Evolutionary conservation across 2,888 invertebrate genomes (phyloP).

Genomic region (Rhogogaster chlorosoma): DNA sequence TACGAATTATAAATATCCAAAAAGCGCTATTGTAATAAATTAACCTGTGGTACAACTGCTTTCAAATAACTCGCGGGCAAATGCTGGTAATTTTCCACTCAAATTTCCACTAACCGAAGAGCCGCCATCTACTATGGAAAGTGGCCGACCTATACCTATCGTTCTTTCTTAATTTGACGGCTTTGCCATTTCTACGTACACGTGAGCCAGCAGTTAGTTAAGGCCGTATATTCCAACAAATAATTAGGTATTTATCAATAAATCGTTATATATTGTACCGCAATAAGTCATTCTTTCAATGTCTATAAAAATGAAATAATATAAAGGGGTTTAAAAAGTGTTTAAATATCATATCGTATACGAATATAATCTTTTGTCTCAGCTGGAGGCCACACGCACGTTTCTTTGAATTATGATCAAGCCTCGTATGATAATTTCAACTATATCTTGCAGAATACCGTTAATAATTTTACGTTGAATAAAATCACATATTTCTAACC

Average conservation of each 20-base stretch:
- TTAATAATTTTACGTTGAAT: constrained; percentile 31
- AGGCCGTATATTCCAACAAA: constrained; percentile 68
- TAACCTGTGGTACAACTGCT: neutral
- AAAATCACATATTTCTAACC: constrained; percentile 40
- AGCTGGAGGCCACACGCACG: constrained; percentile 59
- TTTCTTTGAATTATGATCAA: constrained; percentile 54
- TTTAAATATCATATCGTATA: constrained; percentile 27
- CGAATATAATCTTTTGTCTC: constrained; percentile 56
- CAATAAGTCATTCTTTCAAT: constrained; percentile 20
- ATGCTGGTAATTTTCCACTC: constrained; percentile 44
- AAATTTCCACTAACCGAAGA: neutral
- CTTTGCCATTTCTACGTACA: constrained; percentile 62
- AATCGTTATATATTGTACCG: neutral
- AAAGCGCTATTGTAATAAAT: neutral
- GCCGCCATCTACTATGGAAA: constrained; percentile 48
- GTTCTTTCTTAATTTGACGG: constrained; percentile 55
- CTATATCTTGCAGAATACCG: constrained; percentile 24
- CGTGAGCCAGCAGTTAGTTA: constrained; percentile 66
- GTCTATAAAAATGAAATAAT: neutral
- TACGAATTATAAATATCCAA: neutral
- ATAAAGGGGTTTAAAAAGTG: neutral
- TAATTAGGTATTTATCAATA: constrained; percentile 66
- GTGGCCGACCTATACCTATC: constrained; percentile 40
- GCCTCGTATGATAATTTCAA: constrained; percentile 35
- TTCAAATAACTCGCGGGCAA: constrained; percentile 39